Conservation (phyloP, 2,888 invertebrate genomes). For the Drosophila buzzatii region DNA sequence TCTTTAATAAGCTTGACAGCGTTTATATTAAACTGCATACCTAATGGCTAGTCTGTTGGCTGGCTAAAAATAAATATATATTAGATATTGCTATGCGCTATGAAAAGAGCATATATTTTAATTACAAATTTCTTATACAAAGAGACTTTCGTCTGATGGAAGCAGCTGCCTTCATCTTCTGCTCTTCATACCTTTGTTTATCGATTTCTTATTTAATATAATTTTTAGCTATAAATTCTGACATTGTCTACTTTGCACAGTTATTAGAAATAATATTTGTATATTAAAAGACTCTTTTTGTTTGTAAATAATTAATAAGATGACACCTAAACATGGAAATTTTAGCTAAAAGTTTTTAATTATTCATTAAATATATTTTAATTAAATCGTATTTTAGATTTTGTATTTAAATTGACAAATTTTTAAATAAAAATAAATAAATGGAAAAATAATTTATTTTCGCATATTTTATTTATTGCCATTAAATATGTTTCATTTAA, state of each 20-base stretch:
- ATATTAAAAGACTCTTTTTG: neutral
- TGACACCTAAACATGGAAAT: neutral
- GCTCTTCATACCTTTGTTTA: neutral
- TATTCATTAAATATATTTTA: neutral
- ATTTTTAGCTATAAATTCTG: too few relatives aligned
- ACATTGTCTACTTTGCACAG: neutral
- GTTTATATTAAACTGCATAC: neutral
- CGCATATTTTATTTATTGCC: too few relatives aligned
- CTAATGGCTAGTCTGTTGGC: neutral
- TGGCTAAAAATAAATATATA: neutral
- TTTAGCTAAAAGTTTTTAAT: too few relatives aligned
- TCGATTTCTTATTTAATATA: neutral
- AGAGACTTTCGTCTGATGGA: neutral
- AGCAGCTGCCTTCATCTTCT: neutral
- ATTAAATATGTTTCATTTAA: too few relatives aligned
- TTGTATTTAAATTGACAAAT: too few relatives aligned
- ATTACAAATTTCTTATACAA: neutral
- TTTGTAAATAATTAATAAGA: neutral
- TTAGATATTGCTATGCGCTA: too few relatives aligned
- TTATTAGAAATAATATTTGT: neutral
- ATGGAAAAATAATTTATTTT: too few relatives aligned
- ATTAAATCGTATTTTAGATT: too few relatives aligned
- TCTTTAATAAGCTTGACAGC: slow-evolving; percentile 13
- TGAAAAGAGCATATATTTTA: slow-evolving; percentile 4
- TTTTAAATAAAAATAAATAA: too few relatives aligned